Conservation (phyloP, 2,797 vertebrate species). For the Nasua narica region DNA sequence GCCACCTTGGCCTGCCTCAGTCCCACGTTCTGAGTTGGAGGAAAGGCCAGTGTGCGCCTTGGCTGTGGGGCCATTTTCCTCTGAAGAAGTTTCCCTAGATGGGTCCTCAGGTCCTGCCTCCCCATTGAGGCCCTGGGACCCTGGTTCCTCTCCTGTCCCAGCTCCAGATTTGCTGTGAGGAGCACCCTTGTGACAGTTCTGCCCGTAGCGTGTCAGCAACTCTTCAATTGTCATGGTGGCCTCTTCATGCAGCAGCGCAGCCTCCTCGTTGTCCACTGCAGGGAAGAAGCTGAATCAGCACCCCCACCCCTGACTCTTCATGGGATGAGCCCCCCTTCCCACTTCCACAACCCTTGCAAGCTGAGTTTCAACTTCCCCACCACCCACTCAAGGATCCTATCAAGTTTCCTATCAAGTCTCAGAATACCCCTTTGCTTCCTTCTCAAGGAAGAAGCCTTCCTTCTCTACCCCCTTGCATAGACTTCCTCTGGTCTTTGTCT, state of each 20-base stretch:
- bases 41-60: constrained; percentile 80
- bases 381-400: not conserved
- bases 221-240: constrained; percentile 99
- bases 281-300: constrained; percentile 58
- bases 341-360: not conserved
- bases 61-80: constrained; percentile 86
- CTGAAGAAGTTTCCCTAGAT: constrained; percentile 76
- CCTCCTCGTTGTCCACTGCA: constrained; percentile 97
- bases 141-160: constrained; percentile 80
- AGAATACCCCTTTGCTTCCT: not conserved
- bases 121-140: constrained; percentile 87
- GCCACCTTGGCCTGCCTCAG: constrained; percentile 88
- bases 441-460: not conserved
- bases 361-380: not conserved
- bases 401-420: not conserved
- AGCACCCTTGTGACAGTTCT: constrained; percentile 91
- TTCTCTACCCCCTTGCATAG: too few species aligned
- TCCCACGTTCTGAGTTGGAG: constrained; percentile 83
- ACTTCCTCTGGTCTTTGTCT: not conserved
- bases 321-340: not conserved
- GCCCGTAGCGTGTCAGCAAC: constrained; percentile 95
- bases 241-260: constrained; percentile 96
- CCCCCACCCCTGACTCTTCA: constrained; percentile 31
- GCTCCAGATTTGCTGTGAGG: constrained; percentile 79
- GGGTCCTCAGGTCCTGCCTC: constrained; percentile 85